A percentile compares a stretch with the other conserved stretches of the same genome.
These are phyloP conservation scores for Syritta pipiens DNA, from an alignment of 2,888 invertebrate species.

Conservation along the genomic window DNA sequence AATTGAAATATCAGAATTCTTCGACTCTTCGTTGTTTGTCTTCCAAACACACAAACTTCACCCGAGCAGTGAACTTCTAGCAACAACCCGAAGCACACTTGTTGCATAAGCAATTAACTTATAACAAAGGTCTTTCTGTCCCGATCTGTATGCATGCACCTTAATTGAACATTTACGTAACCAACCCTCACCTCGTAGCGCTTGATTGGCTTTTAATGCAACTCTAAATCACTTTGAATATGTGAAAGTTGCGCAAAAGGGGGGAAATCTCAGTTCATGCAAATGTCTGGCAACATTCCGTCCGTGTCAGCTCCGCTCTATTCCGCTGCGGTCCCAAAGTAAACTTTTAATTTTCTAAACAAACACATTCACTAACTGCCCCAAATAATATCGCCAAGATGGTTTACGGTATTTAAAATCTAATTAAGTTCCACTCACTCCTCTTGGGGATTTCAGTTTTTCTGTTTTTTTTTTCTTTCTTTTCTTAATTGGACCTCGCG, in stretches of 20 bases:
- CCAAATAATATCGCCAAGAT: conserved; percentile 59
- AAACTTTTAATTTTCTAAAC: conserved; percentile 46
- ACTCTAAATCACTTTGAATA: conserved; percentile 12
- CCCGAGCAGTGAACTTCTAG: too few species aligned
- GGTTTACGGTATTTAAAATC: conserved; percentile 66
- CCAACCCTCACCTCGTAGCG: not conserved
- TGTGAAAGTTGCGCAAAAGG: not conserved
- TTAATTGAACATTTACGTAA: conserved; percentile 26
- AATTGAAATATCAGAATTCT: too few species aligned
- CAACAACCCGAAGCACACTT: too few species aligned
- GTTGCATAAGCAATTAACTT: conserved; percentile 6
- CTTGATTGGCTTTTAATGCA: conserved; percentile 43
- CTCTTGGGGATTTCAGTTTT: conserved; percentile 56
- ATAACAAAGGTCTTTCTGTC: not conserved
- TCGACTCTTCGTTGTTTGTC: too few species aligned
- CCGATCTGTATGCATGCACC: conserved; percentile 4
- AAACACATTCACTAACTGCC: conserved; percentile 56
- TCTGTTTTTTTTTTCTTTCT: too few species aligned
- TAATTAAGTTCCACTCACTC: conserved; percentile 61
- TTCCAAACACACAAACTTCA: too few species aligned
- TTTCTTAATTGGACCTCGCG: conserved; percentile 62
- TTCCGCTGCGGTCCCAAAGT: conserved; percentile 26
- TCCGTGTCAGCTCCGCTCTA: too few species aligned
- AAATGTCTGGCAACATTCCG: too few species aligned
- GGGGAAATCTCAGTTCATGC: too few species aligned